phyloP scores from a whole-genome alignment of 2,113 vertebrate genomes.

The Candoia aspera region DNA sequence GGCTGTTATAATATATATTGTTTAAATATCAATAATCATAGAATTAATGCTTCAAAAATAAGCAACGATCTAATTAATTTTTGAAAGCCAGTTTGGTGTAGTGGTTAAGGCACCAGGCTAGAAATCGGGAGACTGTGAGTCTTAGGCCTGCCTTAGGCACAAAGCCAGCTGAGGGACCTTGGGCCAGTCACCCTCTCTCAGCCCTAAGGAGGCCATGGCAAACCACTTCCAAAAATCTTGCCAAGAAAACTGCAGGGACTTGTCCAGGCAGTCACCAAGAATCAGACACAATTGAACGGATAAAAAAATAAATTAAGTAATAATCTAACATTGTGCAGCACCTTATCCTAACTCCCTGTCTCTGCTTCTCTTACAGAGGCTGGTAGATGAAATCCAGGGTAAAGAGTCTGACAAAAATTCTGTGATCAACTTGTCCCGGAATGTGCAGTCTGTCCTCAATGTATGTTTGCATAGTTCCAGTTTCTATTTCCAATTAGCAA shows the following conservation, averaged over 20 bases:
- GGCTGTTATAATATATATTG: neutral
- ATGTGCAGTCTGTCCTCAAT: constrained; percentile 82
- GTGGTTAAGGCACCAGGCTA: no score
- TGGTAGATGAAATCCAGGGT: constrained; percentile 83
- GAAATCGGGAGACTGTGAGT: no score
- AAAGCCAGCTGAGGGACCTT: no score
- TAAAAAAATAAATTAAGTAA: neutral
- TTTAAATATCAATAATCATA: neutral
- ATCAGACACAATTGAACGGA: no score
- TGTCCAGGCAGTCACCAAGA: no score
- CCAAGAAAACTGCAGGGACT: no score
- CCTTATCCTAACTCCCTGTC: neutral
- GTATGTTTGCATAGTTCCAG: constrained; percentile 67
- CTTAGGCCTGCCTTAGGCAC: no score
- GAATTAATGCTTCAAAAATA: neutral
- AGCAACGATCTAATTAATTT: neutral
- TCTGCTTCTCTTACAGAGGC: constrained; percentile 75
- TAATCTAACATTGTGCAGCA: neutral
- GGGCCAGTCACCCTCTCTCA: no score
- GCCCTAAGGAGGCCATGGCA: no score
- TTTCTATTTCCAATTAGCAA: neutral
- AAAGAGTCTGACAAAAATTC: constrained; percentile 81
- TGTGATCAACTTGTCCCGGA: constrained; percentile 78
- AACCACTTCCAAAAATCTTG: no score
- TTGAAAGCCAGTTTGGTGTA: no score